phyloP scores from a whole-genome alignment of 2,888 invertebrate species.

The Stenchaetothrips biformis region DNA sequence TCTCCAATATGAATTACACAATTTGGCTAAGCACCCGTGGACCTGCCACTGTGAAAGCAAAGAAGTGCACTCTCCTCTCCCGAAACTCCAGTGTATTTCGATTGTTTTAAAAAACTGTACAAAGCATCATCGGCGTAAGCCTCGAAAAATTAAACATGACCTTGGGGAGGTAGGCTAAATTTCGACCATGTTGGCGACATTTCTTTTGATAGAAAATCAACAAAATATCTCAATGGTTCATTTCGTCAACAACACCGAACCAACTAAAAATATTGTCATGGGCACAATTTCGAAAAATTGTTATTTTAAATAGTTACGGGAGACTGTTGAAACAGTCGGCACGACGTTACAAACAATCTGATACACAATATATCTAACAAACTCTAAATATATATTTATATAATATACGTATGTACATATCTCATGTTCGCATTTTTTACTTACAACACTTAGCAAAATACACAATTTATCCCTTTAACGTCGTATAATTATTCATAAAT shows the following conservation, averaged over 20 bases:
- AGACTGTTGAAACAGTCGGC: neutral
- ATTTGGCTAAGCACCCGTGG: no score
- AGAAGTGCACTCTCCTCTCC: no score
- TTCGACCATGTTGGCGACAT: neutral
- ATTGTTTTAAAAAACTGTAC: no score
- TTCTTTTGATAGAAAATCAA: neutral
- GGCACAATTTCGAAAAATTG: constrained; percentile 21
- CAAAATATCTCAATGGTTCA: neutral
- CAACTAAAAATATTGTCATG: constrained; percentile 24
- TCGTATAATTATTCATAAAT: constrained; percentile 1
- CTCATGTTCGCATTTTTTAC: neutral
- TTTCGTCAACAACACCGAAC: neutral
- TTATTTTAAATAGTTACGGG: neutral
- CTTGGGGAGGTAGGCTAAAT: no score
- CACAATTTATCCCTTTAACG: constrained; percentile 12
- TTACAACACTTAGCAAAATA: constrained; percentile 24
- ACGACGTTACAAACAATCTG: neutral
- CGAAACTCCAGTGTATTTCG: no score
- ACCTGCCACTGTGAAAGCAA: no score
- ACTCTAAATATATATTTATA: neutral
- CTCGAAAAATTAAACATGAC: no score
- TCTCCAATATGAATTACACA: no score
- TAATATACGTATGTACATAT: constrained; percentile 10
- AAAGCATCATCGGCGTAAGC: no score
- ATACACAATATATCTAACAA: neutral